phyloP scores from a whole-genome alignment of 2,797 vertebrate species.

The Sebastes oblongus region DNA sequence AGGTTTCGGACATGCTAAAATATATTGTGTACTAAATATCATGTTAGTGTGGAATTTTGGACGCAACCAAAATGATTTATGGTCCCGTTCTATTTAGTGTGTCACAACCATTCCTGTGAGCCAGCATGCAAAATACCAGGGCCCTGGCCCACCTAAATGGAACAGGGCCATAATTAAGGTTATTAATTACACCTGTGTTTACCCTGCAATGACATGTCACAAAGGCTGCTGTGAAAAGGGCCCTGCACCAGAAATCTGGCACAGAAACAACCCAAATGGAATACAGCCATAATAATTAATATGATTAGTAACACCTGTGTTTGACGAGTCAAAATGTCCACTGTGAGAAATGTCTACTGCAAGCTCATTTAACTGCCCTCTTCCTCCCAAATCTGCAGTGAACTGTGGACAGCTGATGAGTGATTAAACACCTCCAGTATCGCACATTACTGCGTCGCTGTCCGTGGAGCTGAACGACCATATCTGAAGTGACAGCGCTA shows the following conservation, averaged over 20 bases:
- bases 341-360: background rate
- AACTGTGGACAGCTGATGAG: constrained; percentile 14
- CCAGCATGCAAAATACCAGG: background rate
- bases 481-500: background rate
- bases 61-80: background rate
- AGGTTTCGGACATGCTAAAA: background rate
- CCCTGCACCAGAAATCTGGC: constrained; percentile 2
- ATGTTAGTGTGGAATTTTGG: background rate
- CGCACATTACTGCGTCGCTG: background rate
- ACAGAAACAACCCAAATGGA: background rate
- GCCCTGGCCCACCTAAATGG: background rate
- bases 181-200: background rate
- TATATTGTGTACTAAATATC: background rate
- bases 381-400: background rate
- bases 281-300: constrained; percentile 33
- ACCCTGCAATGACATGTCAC: background rate
- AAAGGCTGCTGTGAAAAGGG: background rate
- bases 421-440: constrained; percentile 4
- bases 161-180: background rate
- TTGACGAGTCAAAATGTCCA: constrained; percentile 10
- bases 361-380: background rate
- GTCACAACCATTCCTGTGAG: background rate
- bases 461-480: constrained; percentile 2
- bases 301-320: constrained; percentile 41
- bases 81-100: background rate